phyloP scores from a whole-genome alignment of 2,888 invertebrate genomes.

The Pseudanteris insignis region DNA sequence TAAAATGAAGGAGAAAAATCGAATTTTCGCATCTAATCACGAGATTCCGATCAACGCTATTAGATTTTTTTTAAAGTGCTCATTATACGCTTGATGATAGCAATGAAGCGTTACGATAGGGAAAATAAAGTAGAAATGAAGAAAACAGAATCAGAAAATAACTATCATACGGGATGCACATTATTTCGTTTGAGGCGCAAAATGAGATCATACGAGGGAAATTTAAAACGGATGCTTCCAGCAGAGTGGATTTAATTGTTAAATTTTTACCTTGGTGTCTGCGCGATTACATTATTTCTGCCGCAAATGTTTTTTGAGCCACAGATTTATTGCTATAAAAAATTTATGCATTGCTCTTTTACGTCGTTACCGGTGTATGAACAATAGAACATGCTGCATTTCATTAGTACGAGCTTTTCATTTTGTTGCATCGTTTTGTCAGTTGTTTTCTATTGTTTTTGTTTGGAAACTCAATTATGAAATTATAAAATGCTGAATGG shows the following conservation, averaged over 20 bases:
- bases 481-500: constrained; percentile 11
- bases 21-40: no score
- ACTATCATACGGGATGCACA: no score
- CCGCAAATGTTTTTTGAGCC: constrained; percentile 25
- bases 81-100: no score
- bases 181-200: constrained; percentile 26
- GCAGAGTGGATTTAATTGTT: constrained; percentile 29
- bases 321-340: constrained; percentile 36
- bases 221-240: constrained; percentile 22
- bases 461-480: constrained; percentile 15
- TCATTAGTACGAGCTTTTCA: constrained; percentile 25
- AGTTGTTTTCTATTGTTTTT: constrained; percentile 15
- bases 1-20: no score
- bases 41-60: no score
- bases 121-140: no score
- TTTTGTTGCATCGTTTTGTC: constrained; percentile 11
- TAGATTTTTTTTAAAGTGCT: no score
- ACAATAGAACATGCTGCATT: constrained; percentile 27
- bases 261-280: constrained; percentile 15
- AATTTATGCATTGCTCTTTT: constrained; percentile 42
- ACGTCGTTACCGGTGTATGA: constrained; percentile 26
- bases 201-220: constrained; percentile 34
- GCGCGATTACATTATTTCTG: constrained; percentile 30
- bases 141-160: no score
- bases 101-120: no score